Conservation (phyloP, 2,113 vertebrate genomes). For the Ophthalmolycus amberensis region DNA sequence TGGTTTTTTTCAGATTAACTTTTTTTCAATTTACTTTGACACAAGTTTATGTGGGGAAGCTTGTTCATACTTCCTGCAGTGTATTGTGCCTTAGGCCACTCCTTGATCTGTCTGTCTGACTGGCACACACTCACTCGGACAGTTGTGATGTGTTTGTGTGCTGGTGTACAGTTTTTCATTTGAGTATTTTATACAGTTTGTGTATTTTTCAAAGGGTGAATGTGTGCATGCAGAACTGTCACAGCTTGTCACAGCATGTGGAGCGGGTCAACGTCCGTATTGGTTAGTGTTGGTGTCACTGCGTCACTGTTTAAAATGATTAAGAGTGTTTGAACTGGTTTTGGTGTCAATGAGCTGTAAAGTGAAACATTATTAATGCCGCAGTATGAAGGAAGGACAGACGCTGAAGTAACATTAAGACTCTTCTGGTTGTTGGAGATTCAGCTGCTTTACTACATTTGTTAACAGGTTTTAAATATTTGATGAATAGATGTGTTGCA, state of each 20-base stretch:
- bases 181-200: slow-evolving; percentile 67
- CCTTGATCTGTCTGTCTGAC: slow-evolving; percentile 18
- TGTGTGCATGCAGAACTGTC: slow-evolving; percentile 58
- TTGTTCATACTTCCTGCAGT: neutral
- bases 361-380: neutral
- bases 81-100: slow-evolving; percentile 11
- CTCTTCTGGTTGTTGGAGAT: neutral
- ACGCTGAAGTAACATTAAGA: slow-evolving; percentile 1
- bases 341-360: slow-evolving; percentile 7
- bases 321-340: slow-evolving; percentile 25
- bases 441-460: slow-evolving; percentile 35
- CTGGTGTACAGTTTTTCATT: slow-evolving; percentile 69
- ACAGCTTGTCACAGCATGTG: slow-evolving; percentile 35
- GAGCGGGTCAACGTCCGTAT: slow-evolving; percentile 12
- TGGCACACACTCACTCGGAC: slow-evolving; percentile 1
- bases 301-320: neutral
- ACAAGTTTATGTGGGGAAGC: neutral
- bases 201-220: slow-evolving; percentile 46
- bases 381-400: neutral
- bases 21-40: neutral
- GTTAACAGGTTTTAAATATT: slow-evolving; percentile 40
- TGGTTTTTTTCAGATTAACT: neutral
- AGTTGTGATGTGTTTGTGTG: neutral
- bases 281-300: slow-evolving; percentile 34
- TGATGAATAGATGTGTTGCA: slow-evolving; percentile 44